These are phyloP conservation scores for Sebastes diploproa DNA, from an alignment of 2,797 vertebrate species.

Conservation along the genomic window DNA sequence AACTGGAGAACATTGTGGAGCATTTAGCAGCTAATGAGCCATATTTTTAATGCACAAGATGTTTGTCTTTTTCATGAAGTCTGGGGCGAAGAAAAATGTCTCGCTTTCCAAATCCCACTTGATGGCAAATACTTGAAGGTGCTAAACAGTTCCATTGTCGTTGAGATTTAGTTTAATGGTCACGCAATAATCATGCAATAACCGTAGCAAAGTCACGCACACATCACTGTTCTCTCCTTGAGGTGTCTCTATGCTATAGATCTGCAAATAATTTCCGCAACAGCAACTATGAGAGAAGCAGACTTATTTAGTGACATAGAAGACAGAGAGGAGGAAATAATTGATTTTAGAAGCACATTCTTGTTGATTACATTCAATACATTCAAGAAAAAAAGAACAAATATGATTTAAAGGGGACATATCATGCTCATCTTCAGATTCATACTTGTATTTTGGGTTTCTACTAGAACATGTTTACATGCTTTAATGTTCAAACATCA, in stretches of 20 bases:
- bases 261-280: neutral
- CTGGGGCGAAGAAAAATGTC: slow-evolving; percentile 7
- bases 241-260: neutral
- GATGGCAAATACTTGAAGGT: neutral
- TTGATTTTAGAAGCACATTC: neutral
- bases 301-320: neutral
- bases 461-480: no score
- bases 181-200: neutral
- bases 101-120: slow-evolving; percentile 2
- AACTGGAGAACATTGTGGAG: neutral
- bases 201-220: neutral
- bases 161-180: neutral
- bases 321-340: neutral
- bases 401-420: neutral
- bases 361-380: neutral
- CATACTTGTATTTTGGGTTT: no score
- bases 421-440: no score
- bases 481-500: no score
- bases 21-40: neutral
- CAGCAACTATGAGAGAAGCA: neutral
- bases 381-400: neutral
- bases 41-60: neutral
- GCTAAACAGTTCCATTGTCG: neutral
- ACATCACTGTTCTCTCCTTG: neutral
- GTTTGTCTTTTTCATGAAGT: neutral